Evolutionary conservation across 2,888 invertebrate species (phyloP), one percentile per base, ranked within the genome.

Genomic region (Sepiola atlantica): DNA sequence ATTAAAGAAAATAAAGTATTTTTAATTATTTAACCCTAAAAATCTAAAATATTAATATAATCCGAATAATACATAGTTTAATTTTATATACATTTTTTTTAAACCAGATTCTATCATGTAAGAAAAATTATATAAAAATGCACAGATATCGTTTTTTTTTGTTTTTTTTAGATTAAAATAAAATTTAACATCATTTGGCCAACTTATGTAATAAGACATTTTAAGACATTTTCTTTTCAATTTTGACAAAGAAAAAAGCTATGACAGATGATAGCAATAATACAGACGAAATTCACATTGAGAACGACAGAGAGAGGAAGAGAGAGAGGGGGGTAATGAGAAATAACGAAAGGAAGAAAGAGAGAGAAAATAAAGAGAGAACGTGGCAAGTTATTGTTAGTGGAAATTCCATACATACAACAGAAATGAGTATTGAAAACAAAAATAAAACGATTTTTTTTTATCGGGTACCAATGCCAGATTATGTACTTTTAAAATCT

Each of bases 401-500:
- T 77, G 77, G 2, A 57, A 57, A 77, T 16, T n/a, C 18, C n/a
- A 77, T 77, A 77, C n/a, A 77, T n/a, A 77, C n/a, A 77, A n/a
- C 77, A 77, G 2, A 12, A 77, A 77, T 14, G 77, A 14, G n/a
- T n/a, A 77, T n/a, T 77, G n/a, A 14, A 77, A n/a, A 12, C n/a
- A 77, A n/a, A 77, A 3, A 32, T n/a, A 77, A 14, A n/a, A n/a
- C 16, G 32, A 32, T 77, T 45, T 45, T 45, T 45, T 45, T 45
- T 77, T 77, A 77, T 77, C 77, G n/a, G n/a, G 77, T 77, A 77
- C 77, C 77, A 77, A 77, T 77, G 77, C 77, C 77, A 77, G 77
- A 77, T 77, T 12, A 32, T 77, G 77, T 77, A 77, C 77, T 77
- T 77, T 77, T n/a, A 21, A 77, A 32, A 77, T 32, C 77, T 77